Conservation (phyloP, 2,888 invertebrate genomes). For the Pseudoips prasinana region DNA sequence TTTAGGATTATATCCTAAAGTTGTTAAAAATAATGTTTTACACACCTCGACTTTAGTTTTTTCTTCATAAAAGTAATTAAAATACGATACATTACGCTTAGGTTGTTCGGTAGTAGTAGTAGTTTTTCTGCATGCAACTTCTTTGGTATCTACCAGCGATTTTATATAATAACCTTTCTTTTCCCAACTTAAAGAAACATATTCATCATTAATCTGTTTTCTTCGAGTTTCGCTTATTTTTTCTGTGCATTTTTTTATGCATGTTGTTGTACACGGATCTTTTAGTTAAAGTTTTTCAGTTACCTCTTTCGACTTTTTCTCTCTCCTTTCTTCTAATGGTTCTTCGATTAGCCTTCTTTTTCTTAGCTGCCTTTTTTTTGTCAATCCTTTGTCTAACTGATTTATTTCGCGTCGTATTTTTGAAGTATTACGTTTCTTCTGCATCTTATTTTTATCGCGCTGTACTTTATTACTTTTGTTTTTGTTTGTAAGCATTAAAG, state of each 20-base stretch:
- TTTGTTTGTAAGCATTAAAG: too few species aligned
- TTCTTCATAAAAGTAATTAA: too few species aligned
- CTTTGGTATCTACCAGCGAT: constrained; percentile 1
- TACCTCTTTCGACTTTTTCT: background rate
- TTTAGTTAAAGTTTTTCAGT: constrained; percentile 1
- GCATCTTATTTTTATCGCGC: too few species aligned
- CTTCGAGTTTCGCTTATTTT: constrained; percentile 2
- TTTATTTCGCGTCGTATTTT: too few species aligned
- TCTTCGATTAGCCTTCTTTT: constrained; percentile 1
- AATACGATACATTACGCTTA: too few species aligned
- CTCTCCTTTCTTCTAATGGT: constrained; percentile 1
- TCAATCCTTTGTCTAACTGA: constrained; percentile 4
- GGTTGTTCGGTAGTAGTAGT: too few species aligned
- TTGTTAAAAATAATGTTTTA: constrained; percentile 4
- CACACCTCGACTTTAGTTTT: background rate
- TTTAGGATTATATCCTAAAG: constrained; percentile 4
- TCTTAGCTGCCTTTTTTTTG: constrained; percentile 1
- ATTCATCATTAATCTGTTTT: constrained; percentile 2
- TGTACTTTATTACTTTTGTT: too few species aligned
- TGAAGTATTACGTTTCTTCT: too few species aligned
- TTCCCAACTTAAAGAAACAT: constrained; percentile 3
- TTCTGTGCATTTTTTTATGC: constrained; percentile 3
- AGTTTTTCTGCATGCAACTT: background rate
- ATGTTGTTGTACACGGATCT: constrained; percentile 3
- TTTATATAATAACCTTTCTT: constrained; percentile 2